phyloP scores from a whole-genome alignment of 2,113 vertebrate species.

The Halichoerus grypus region DNA sequence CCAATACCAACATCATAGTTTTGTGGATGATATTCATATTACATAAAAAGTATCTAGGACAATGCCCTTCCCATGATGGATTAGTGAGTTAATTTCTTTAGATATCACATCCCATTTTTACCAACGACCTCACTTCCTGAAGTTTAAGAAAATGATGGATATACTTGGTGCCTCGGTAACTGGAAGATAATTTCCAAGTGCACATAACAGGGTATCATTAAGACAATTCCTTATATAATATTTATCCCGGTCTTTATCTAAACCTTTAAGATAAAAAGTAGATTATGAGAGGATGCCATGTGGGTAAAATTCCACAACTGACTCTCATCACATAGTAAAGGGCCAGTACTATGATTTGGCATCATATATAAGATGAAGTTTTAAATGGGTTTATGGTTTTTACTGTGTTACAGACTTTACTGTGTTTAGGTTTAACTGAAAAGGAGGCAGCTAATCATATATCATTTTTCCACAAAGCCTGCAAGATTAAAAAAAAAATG shows the following conservation, averaged over 20 bases:
- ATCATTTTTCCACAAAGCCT: conserved; percentile 29
- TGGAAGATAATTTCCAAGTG: background rate
- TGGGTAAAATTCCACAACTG: background rate
- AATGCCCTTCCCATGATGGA: background rate
- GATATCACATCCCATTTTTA: background rate
- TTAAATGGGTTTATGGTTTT: background rate
- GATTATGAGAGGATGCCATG: background rate
- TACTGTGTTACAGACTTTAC: background rate
- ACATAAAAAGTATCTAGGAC: background rate
- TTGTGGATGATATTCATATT: background rate
- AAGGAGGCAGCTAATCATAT: conserved; percentile 20
- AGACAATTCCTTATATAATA: background rate
- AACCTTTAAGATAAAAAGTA: background rate
- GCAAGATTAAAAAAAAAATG: conserved; percentile 32
- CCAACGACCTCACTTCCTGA: background rate
- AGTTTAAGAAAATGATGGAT: background rate
- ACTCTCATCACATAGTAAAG: background rate
- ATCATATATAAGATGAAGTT: background rate
- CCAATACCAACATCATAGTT: background rate
- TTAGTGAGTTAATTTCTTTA: background rate
- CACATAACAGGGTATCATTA: background rate
- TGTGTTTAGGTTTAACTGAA: conserved; percentile 53
- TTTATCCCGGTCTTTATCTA: background rate
- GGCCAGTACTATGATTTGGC: background rate
- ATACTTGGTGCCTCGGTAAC: background rate